Evolutionary conservation across 2,888 invertebrate genomes (phyloP).

Genomic region (Nomada hirtipes): DNA sequence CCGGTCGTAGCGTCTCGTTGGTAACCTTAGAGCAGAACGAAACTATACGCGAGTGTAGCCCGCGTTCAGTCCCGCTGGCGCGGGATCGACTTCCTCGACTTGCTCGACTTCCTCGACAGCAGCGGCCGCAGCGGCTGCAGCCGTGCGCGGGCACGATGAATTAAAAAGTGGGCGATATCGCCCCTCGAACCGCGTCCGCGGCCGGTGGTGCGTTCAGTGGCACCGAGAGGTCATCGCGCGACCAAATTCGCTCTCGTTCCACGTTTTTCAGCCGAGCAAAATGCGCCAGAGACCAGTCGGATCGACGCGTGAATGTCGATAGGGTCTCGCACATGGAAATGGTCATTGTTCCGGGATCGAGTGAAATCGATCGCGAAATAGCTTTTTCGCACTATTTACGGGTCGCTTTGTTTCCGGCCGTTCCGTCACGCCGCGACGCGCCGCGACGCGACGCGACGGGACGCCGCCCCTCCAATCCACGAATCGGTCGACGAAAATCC

Average conservation of each 20-base stretch:
- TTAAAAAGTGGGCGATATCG: slow-evolving; percentile 38
- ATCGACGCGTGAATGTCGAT: neutral
- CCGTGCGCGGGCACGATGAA: slow-evolving; percentile 15
- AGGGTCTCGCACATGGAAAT: slow-evolving; percentile 30
- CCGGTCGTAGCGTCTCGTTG: slow-evolving; percentile 15
- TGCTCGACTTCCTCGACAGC: slow-evolving; percentile 34
- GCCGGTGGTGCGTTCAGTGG: slow-evolving; percentile 33
- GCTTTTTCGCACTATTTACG: slow-evolving; percentile 39
- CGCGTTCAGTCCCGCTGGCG: slow-evolving; percentile 36
- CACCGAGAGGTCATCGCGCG: slow-evolving; percentile 25
- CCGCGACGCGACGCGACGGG: neutral
- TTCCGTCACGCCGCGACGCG: neutral
- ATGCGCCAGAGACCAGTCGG: neutral
- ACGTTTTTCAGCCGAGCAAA: slow-evolving; percentile 12
- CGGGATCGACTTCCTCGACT: slow-evolving; percentile 34
- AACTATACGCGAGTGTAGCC: slow-evolving; percentile 36
- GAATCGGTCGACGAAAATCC: neutral
- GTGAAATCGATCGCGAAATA: slow-evolving; percentile 52
- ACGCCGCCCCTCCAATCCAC: too few species aligned
- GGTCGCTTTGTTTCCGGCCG: slow-evolving; percentile 22
- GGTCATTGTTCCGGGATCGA: slow-evolving; percentile 40
- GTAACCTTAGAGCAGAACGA: slow-evolving; percentile 25
- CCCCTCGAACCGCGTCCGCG: slow-evolving; percentile 15
- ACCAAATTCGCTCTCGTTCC: slow-evolving; percentile 1
- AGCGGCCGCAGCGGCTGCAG: slow-evolving; percentile 32